phyloP scores from a whole-genome alignment of 30 jellyfish, hydroid and myxozoan genomes.

The Chrysaora quinquecirrha region DNA sequence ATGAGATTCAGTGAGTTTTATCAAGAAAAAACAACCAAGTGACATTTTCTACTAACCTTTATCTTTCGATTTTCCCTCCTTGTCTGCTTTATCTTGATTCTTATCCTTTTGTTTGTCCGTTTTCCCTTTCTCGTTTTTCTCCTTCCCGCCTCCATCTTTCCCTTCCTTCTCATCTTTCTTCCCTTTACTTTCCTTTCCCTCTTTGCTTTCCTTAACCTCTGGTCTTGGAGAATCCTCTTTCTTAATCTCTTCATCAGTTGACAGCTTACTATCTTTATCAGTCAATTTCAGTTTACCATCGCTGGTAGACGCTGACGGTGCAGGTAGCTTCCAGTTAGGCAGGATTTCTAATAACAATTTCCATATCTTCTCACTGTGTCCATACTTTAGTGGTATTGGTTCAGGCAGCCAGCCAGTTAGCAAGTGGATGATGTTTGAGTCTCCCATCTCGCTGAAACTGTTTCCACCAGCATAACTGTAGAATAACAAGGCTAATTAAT shows the following conservation, averaged over 20 bases:
- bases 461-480: constrained; percentile 79
- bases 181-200: constrained; percentile 46
- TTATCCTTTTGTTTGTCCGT: constrained; percentile 29
- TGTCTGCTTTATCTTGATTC: constrained; percentile 49
- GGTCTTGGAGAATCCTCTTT: constrained; percentile 44
- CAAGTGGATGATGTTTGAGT: constrained; percentile 71
- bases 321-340: constrained; percentile 93
- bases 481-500: no score
- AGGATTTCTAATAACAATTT: constrained; percentile 46
- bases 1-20: no score
- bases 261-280: constrained; percentile 37
- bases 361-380: constrained; percentile 81
- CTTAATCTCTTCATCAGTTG: constrained; percentile 50
- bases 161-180: constrained; percentile 58
- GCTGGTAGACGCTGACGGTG: constrained; percentile 4
- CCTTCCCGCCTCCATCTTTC: constrained; percentile 48
- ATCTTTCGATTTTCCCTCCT: constrained; percentile 62
- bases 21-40: no score
- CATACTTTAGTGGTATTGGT: constrained; percentile 74
- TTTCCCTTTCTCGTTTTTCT: constrained; percentile 47
- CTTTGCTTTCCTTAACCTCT: constrained; percentile 67
- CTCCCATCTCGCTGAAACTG: constrained; percentile 83
- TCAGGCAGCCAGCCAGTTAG: constrained; percentile 98
- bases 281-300: constrained; percentile 18
- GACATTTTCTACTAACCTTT: constrained; percentile 57